phyloP scores from a whole-genome alignment of 2,797 vertebrate species.

The Poecilia velifera region DNA sequence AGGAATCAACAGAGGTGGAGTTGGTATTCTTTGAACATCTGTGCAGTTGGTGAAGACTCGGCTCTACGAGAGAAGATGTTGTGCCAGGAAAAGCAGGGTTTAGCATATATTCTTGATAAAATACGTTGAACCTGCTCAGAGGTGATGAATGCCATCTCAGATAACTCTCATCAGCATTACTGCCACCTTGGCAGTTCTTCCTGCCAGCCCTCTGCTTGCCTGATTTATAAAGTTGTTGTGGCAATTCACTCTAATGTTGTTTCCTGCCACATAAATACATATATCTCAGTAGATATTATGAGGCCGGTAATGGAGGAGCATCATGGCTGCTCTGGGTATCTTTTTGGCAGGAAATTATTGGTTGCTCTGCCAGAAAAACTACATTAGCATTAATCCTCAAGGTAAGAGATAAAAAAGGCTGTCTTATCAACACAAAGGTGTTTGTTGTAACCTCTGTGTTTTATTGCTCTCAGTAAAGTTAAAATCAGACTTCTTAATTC shows the following conservation, averaged over 20 bases:
- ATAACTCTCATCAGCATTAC: constrained; percentile 68
- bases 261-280: constrained; percentile 83
- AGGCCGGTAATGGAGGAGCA: constrained; percentile 75
- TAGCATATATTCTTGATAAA: constrained; percentile 53
- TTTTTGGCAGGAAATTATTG: constrained; percentile 71
- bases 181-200: constrained; percentile 60
- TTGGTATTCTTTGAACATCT: constrained; percentile 35
- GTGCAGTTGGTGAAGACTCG: constrained; percentile 8
- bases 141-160: constrained; percentile 69
- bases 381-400: constrained; percentile 69
- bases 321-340: constrained; percentile 65
- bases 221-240: constrained; percentile 84
- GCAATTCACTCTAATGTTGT: constrained; percentile 81
- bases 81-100: constrained; percentile 28
- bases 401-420: constrained; percentile 50
- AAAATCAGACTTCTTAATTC: constrained; percentile 22
- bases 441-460: constrained; percentile 40
- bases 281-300: constrained; percentile 78
- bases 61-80: neutral
- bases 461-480: constrained; percentile 25
- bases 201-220: constrained; percentile 51
- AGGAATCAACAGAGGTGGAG: constrained; percentile 37
- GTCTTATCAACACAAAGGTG: constrained; percentile 48
- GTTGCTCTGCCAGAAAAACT: constrained; percentile 59
- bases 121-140: constrained; percentile 30